Percentiles rank a stretch among this genome's conserved stretches.
phyloP scores from a whole-genome alignment of 2,888 invertebrate species.

The Luffia ferchaultella region DNA sequence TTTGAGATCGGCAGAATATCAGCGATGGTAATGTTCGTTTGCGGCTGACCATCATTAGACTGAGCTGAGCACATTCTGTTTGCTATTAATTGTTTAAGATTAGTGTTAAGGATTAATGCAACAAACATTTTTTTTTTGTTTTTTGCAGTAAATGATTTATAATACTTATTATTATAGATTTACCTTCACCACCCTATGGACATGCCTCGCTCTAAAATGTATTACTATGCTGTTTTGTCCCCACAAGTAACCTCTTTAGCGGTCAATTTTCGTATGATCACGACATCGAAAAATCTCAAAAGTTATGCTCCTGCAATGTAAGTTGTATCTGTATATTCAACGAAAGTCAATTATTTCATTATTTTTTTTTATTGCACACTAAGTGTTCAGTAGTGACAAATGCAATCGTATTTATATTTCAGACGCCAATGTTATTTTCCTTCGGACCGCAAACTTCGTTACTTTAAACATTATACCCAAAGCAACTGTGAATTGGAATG shows the following conservation, averaged over 20 bases:
- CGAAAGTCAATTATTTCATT: not conserved
- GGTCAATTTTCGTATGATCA: conserved; percentile 23
- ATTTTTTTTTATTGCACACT: not conserved
- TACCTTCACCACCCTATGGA: conserved; percentile 34
- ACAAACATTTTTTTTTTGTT: not conserved
- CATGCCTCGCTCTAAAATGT: conserved; percentile 26
- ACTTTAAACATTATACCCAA: conserved; percentile 29
- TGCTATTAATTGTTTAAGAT: no score
- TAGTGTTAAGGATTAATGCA: not conserved
- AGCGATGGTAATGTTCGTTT: no score
- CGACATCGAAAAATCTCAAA: conserved; percentile 21
- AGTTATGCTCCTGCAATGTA: conserved; percentile 24
- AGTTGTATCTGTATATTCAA: conserved; percentile 10
- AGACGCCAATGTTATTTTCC: conserved; percentile 35
- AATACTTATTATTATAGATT: conserved; percentile 18
- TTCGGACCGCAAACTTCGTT: conserved; percentile 23
- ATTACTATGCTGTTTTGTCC: conserved; percentile 26
- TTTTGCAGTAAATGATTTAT: not conserved
- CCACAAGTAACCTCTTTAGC: conserved; percentile 27
- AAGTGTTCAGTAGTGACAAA: not conserved
- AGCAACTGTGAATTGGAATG: conserved; percentile 35
- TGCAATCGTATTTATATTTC: conserved; percentile 8
- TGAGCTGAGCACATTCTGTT: no score
- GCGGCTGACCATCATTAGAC: no score
- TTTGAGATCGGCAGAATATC: no score